These are phyloP conservation scores for Rhabditophanes sp. DNA, from an alignment of 2,888 invertebrate genomes.

Conservation along the genomic window DNA sequence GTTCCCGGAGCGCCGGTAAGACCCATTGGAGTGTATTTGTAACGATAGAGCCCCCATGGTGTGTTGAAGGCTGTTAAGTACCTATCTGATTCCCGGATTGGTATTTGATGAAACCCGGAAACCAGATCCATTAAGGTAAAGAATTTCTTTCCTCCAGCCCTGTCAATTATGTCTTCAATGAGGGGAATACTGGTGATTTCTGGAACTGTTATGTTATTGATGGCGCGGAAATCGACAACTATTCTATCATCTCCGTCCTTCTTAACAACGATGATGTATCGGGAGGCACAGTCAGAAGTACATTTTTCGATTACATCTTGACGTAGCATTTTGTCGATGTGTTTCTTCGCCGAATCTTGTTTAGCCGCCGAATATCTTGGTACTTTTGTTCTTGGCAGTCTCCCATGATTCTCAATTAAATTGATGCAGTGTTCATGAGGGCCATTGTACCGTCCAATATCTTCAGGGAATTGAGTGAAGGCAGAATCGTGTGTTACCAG, in stretches of 20 bases:
- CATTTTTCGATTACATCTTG: slow-evolving; percentile 6
- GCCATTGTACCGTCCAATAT: too few species aligned
- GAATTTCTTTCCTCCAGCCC: slow-evolving; percentile 7
- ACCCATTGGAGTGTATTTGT: slow-evolving; percentile 6
- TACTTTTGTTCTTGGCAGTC: too few species aligned
- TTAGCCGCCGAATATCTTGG: too few species aligned
- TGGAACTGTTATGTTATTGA: slow-evolving; percentile 4
- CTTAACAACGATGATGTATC: slow-evolving; percentile 7
- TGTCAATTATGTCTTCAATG: slow-evolving; percentile 7
- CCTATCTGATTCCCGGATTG: slow-evolving; percentile 7
- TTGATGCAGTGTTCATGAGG: too few species aligned
- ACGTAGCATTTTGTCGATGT: slow-evolving; percentile 6
- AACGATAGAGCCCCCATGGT: slow-evolving; percentile 3
- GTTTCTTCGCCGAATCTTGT: too few species aligned
- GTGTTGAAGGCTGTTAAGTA: slow-evolving; percentile 14
- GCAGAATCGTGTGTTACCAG: too few species aligned
- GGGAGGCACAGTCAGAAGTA: slow-evolving; percentile 1
- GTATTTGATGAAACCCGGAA: slow-evolving; percentile 13
- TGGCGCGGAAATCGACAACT: slow-evolving; percentile 8
- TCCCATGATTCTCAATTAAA: too few species aligned
- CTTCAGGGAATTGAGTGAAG: too few species aligned
- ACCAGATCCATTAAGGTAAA: slow-evolving; percentile 13
- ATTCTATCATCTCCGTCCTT: slow-evolving; percentile 4
- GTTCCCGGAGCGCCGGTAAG: slow-evolving; percentile 4
- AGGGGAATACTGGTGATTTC: slow-evolving; percentile 7